Base-by-base conservation (phyloP, 2,797 vertebrate species). In the Heliangelus exortis region DNA sequence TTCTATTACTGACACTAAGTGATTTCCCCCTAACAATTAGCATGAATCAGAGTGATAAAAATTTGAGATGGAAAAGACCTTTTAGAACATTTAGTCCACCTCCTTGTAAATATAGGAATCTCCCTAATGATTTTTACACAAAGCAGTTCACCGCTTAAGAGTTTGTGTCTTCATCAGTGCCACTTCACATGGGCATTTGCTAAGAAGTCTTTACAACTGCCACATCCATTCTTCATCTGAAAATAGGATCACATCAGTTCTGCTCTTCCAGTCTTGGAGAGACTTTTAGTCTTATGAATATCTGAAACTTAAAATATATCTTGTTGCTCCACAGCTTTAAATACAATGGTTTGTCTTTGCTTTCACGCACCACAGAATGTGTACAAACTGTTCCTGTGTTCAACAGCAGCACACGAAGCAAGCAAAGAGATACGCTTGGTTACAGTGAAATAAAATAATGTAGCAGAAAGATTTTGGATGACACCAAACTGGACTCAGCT, bases 21-120 rank as follows among this genome's bases (percentile, higher is more conserved):
- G 90, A 96, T 97, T 97, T 96, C 89, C 89, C 62, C 87, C 89
- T 88, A 95, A 96, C 89, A 96, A 95, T 96, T 97, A 97, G 58
- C 89, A 89, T 93, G 96, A 96, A 94, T 95, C 92, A 66, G 13
- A 78, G 48, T 76, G 66, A 77, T 69, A 84, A 96, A 93, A 87
- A 91, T 67, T 18, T 57, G 85, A 92, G 89, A 88, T 84, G 81
- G 61, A 89, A 95, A 92, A 97, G 84, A 93, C 68, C 55, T 94
- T 59, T 93, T 89, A 83, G 74, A 91, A 80, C 21, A 87, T 41
- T n/a, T 81, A 74, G 74, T 93, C 83, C 76, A 71, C 54, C 67
- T 90, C 53, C 43, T 22, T 65, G 29, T 84, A 92, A 92, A 84
- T 74, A 67, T 33, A 72, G 83, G 83, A 91, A 84, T 95, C 80